Evolutionary conservation across 1,140 invertebrate species (phyloP).

Genomic region (Myzus persicae): DNA sequence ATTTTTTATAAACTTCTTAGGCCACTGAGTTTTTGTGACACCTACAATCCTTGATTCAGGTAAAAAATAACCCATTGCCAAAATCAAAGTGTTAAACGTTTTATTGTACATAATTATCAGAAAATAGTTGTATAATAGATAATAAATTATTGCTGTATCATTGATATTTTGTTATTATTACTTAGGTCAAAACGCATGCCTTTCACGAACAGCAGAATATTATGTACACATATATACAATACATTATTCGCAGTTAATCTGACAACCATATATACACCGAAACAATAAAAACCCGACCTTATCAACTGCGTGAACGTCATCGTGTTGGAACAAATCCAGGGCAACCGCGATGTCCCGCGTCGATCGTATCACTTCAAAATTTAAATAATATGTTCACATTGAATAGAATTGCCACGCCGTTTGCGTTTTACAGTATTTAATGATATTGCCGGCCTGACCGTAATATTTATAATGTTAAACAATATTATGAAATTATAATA

Average conservation of each 20-base stretch:
- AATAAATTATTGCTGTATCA: too few relatives aligned
- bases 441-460: not conserved
- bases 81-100: too few relatives aligned
- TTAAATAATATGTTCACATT: not conserved
- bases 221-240: not conserved
- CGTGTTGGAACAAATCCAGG: not conserved
- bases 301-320: not conserved
- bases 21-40: too few relatives aligned
- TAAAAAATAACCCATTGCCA: too few relatives aligned
- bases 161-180: too few relatives aligned
- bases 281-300: not conserved
- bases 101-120: too few relatives aligned
- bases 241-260: not conserved
- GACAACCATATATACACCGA: not conserved
- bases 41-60: too few relatives aligned
- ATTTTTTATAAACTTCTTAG: too few relatives aligned
- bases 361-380: not conserved
- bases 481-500: not conserved
- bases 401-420: not conserved
- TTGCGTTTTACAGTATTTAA: not conserved
- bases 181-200: too few relatives aligned
- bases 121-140: too few relatives aligned
- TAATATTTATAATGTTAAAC: not conserved
- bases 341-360: too few relatives aligned
- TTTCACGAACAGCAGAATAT: not conserved